Conservation (phyloP, 1,140 invertebrate species). For the Drosophila pruinosa region DNA sequence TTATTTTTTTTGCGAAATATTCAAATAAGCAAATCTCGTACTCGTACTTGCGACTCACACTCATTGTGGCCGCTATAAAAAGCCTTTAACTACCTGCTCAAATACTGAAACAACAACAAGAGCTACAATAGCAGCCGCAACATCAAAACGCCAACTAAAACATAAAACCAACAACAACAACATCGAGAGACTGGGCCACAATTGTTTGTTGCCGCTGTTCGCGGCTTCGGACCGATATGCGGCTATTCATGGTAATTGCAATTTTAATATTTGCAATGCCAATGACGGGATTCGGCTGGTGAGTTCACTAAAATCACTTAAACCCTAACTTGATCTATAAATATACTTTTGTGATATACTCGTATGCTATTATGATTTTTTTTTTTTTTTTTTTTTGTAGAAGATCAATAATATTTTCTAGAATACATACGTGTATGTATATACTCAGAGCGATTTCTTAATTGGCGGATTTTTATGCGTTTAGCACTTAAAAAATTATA, state of each 20-base stretch:
- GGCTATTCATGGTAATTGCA: slow-evolving; percentile 81
- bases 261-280: slow-evolving; percentile 82
- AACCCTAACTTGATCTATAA: too few relatives aligned
- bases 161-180: slow-evolving; percentile 7
- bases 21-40: slow-evolving; percentile 64
- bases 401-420: neutral
- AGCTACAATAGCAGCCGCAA: slow-evolving; percentile 9
- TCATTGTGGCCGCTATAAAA: slow-evolving; percentile 60
- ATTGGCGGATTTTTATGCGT: slow-evolving; percentile 4
- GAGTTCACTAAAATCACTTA: slow-evolving; percentile 44
- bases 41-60: slow-evolving; percentile 28
- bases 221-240: slow-evolving; percentile 78
- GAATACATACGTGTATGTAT: neutral
- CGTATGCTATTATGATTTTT: too few relatives aligned
- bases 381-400: too few relatives aligned
- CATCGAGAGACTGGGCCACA: slow-evolving; percentile 62
- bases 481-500: neutral
- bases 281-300: slow-evolving; percentile 82
- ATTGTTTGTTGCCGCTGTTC: slow-evolving; percentile 73
- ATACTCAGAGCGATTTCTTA: neutral
- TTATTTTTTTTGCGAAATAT: slow-evolving; percentile 38
- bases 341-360: too few relatives aligned
- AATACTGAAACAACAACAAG: slow-evolving; percentile 28
- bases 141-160: neutral
- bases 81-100: slow-evolving; percentile 63